Evolutionary conservation across 2,888 invertebrate genomes (phyloP).

Genomic region (Oligia latruncula): DNA sequence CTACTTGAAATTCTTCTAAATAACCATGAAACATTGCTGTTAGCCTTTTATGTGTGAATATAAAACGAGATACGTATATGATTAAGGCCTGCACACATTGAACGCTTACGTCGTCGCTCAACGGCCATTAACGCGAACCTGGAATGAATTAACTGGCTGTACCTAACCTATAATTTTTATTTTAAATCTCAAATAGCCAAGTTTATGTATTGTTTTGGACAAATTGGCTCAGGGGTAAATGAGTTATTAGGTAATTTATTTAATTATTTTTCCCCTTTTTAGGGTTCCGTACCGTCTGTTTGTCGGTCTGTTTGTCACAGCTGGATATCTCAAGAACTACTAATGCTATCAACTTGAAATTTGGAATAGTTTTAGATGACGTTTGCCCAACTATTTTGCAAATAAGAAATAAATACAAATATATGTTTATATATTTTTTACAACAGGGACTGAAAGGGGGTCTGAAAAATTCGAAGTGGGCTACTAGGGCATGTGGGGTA

Average conservation of each 20-base stretch:
- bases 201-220: conserved; percentile 42
- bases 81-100: conserved; percentile 69
- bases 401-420: no score
- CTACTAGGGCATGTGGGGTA: no score
- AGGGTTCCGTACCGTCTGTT: no score
- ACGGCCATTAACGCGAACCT: conserved; percentile 54
- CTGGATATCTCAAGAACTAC: no score
- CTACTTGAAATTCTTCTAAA: conserved; percentile 66
- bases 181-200: conserved; percentile 58
- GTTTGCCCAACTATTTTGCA: no score
- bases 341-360: no score
- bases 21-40: conserved; percentile 57
- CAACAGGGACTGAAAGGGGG: no score
- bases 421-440: no score
- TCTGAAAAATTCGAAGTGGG: no score
- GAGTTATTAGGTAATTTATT: conserved; percentile 6
- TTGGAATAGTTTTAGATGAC: no score
- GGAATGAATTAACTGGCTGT: conserved; percentile 64
- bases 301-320: no score
- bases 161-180: conserved; percentile 46
- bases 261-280: not conserved
- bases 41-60: conserved; percentile 66
- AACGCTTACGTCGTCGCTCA: conserved; percentile 68
- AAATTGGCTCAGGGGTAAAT: conserved; percentile 38
- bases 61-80: conserved; percentile 69